Conservation (phyloP, 92 coral and sea anemone genomes). For the Scolanthus callimorphus region DNA sequence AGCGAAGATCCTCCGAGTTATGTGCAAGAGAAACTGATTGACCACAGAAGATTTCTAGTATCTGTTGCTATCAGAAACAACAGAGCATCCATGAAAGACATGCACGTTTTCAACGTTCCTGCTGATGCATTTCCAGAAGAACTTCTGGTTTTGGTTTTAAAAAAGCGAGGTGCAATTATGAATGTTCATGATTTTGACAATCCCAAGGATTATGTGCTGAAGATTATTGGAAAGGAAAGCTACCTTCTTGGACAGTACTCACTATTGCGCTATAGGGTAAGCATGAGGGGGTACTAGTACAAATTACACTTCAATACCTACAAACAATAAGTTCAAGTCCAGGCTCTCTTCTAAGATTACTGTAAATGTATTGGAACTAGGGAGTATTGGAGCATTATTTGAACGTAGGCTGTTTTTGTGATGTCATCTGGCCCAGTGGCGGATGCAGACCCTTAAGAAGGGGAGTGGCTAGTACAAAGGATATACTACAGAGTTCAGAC, state of each 20-base stretch:
- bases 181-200: conserved; percentile 67
- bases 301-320: no score
- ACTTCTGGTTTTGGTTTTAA: conserved; percentile 58
- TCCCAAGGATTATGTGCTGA: conserved; percentile 72
- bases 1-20: conserved; percentile 47
- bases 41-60: conserved; percentile 70
- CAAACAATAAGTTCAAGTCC: no score
- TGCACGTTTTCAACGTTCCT: conserved; percentile 73
- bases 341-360: no score
- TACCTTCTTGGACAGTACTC: conserved; percentile 77
- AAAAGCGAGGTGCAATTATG: conserved; percentile 64
- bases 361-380: no score
- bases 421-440: no score
- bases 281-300: no score
- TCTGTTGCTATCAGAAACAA: conserved; percentile 66
- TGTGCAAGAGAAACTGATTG: conserved; percentile 65
- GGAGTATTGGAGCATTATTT: no score
- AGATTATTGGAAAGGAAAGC: conserved; percentile 84
- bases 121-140: conserved; percentile 71
- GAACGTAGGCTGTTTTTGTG: no score
- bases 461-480: no score
- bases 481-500: no score
- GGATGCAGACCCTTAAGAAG: no score
- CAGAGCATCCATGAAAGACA: conserved; percentile 70
- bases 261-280: conserved; percentile 82